These are phyloP conservation scores for Sylvia borin DNA, from an alignment of 2,797 vertebrate species.

Conservation along the genomic window DNA sequence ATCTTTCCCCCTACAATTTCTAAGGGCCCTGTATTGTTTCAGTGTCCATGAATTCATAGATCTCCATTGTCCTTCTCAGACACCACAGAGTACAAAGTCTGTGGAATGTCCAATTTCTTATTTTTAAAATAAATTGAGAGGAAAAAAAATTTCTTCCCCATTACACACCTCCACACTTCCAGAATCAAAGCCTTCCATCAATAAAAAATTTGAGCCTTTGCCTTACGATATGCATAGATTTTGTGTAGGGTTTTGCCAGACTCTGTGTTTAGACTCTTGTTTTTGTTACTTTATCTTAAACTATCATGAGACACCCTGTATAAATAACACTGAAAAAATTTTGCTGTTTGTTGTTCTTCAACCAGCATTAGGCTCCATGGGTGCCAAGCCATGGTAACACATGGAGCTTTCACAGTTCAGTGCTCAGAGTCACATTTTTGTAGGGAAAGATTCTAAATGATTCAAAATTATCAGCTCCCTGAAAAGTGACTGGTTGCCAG, in stretches of 20 bases:
- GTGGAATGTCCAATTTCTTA: not conserved
- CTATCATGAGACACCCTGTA: not conserved
- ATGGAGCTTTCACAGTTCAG: conserved; percentile 10
- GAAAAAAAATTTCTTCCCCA: not conserved
- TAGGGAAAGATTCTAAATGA: not conserved
- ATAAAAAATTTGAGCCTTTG: not conserved
- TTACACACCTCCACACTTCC: not conserved
- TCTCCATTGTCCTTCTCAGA: not conserved
- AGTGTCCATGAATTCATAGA: not conserved
- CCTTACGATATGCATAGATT: conserved; percentile 8
- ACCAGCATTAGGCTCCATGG: conserved; percentile 26
- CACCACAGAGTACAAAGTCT: not conserved
- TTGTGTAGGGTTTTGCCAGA: not conserved
- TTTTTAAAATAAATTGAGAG: not conserved
- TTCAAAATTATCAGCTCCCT: not conserved
- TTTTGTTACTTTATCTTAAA: conserved; percentile 35
- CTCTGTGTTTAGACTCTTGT: not conserved
- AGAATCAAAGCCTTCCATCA: not conserved
- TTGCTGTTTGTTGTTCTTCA: not conserved
- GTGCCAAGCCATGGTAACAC: conserved; percentile 21
- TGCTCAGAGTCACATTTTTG: not conserved
- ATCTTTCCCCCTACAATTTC: not conserved
- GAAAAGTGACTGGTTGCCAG: not conserved
- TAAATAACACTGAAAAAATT: conserved; percentile 7
- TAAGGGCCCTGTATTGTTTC: not conserved